Percentiles rank a stretch among this genome's conserved stretches.
Evolutionary conservation across 2,797 vertebrate species (phyloP).

Genomic region (Sebastes cheni): DNA sequence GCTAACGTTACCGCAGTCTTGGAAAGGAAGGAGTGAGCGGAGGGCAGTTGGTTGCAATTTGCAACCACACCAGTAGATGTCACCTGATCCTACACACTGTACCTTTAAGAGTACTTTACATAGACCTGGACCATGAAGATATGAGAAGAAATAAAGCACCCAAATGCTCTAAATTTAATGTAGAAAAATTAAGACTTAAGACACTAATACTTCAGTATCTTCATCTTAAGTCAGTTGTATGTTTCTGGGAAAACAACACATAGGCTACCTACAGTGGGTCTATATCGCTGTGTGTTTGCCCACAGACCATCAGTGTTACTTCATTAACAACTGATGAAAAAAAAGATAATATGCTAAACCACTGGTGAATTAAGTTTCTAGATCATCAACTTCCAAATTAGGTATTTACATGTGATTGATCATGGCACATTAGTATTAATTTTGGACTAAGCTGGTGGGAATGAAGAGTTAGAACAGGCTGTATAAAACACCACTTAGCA

Average conservation of each 20-base stretch:
- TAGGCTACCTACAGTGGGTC: background rate
- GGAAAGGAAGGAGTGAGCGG: too few species aligned
- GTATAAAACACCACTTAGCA: slow-evolving; percentile 1
- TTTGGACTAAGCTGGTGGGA: background rate
- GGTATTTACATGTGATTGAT: background rate
- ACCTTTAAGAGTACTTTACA: background rate
- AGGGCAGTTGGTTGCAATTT: too few species aligned
- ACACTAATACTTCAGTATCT: background rate
- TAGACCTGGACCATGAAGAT: background rate
- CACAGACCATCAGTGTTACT: background rate
- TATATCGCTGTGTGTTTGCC: background rate
- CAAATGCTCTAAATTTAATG: background rate
- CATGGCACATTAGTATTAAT: background rate
- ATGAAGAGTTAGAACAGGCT: background rate
- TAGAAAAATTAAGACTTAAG: accelerated
- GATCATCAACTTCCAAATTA: background rate
- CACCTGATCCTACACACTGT: too few species aligned
- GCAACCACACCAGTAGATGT: too few species aligned
- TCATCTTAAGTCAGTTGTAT: background rate
- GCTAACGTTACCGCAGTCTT: too few species aligned
- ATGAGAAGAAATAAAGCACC: background rate
- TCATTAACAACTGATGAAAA: background rate
- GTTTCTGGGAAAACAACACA: background rate
- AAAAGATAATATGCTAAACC: background rate
- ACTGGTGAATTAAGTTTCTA: background rate